Evolutionary conservation across 2,888 invertebrate genomes (phyloP), one percentile per base, ranked within the genome.

Genomic region (Fragum fragum): DNA sequence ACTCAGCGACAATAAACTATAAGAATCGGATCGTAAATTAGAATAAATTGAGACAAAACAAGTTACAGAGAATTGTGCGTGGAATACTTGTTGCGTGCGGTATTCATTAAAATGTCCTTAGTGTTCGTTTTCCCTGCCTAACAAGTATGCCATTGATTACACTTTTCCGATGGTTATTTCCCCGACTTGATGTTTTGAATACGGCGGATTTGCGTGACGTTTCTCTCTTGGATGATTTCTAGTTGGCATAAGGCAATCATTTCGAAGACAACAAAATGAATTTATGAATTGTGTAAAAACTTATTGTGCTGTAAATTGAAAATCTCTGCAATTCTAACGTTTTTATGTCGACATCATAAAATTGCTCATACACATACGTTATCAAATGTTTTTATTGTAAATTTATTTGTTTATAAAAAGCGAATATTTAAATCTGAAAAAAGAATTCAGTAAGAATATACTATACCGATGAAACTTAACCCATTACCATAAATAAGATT

Each of bases 91-190:
- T 26, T 57, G 57, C 57, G 57, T 57, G 57, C 57, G 28, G 1
- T n/a, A 23, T 11, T 57, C 57, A 57, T 57, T 57, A 57, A 14
- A 23, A 57, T 57, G 57, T 26, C 57, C 23, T 23, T 26, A 57
- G 28, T 57, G 28, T 57, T 28, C 57, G 6, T 11, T 23, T 57
- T 26, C 28, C 57, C 57, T 57, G 57, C 57, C 57, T 57, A 57
- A 57, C 57, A 57, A 57, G 57, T 26, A 28, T n/a, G 23, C 28
- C 57, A 57, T 57, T 57, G 57, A 57, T 57, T 57, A 23, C 57
- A 26, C 18, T 23, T 14, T 57, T 57, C 57, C 57, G 57, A 57
- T 18, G 5, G 26, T 57, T 28, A 57, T 57, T 57, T 57, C 57
- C 57, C 57, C 57, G 57, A 57, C 57, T 57, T 14, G 57, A 47